phyloP scores from a whole-genome alignment of 1,140 invertebrate species.

The Drosophila ohnishii region DNA sequence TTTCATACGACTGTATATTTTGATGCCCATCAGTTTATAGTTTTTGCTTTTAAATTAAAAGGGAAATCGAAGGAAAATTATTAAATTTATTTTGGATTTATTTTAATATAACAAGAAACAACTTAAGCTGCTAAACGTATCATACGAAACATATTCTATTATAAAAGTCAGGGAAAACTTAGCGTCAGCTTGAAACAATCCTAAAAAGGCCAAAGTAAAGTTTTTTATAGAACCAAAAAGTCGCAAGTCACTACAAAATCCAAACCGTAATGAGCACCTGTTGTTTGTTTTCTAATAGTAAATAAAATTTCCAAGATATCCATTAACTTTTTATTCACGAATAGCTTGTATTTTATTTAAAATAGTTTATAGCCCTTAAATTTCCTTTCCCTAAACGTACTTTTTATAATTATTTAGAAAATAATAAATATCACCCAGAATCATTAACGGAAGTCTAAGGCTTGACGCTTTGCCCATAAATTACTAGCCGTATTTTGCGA shows the following conservation, averaged over 20 bases:
- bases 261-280: too few species aligned
- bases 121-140: neutral
- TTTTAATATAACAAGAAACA: too few species aligned
- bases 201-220: neutral
- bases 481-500: slow-evolving; percentile 33
- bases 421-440: too few species aligned
- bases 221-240: neutral
- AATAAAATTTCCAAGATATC: neutral
- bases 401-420: neutral
- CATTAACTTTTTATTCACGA: neutral
- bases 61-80: neutral
- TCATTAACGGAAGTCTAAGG: neutral
- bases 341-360: too few species aligned
- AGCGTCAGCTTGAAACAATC: neutral
- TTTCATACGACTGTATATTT: neutral
- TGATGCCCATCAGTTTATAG: neutral
- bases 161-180: neutral
- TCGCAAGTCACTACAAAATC: neutral
- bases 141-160: neutral
- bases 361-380: neutral
- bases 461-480: neutral
- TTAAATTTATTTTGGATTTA: too few species aligned
- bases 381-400: neutral
- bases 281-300: too few species aligned
- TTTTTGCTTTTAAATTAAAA: slow-evolving; percentile 7